A percentile compares a stretch with the other conserved stretches of the same genome.
phyloP scores from a whole-genome alignment of 37 sponge, comb jelly and placozoan genomes.

The Dysidea cf. avara region DNA sequence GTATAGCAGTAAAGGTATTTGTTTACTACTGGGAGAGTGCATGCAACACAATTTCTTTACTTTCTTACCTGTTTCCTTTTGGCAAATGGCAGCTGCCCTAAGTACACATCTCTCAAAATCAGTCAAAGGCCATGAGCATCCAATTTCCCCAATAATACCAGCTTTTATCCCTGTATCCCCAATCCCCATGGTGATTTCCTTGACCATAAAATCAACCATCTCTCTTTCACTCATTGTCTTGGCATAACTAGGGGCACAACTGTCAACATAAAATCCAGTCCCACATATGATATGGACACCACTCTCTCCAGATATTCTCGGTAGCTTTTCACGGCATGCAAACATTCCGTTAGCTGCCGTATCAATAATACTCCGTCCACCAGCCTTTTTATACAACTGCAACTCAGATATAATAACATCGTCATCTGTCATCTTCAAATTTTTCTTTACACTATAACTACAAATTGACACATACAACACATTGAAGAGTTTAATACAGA shows the following conservation, averaged over 20 bases:
- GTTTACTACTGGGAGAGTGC: no score
- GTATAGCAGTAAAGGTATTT: no score
- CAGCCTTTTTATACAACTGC: slow-evolving; percentile 55
- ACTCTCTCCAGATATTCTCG: slow-evolving; percentile 21
- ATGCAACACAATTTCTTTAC: background rate
- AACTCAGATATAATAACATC: slow-evolving; percentile 45
- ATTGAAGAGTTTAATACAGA: no score
- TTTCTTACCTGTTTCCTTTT: slow-evolving; percentile 54
- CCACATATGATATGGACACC: slow-evolving; percentile 53
- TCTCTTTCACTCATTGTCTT: slow-evolving; percentile 42
- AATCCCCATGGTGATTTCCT: slow-evolving; percentile 34
- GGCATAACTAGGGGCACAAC: slow-evolving; percentile 23
- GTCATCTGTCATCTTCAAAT: slow-evolving; percentile 35
- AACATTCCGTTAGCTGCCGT: slow-evolving; percentile 32
- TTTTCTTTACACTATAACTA: slow-evolving; percentile 46
- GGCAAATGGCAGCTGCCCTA: slow-evolving; percentile 57
- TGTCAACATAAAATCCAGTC: slow-evolving; percentile 56
- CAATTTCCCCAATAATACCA: slow-evolving; percentile 79
- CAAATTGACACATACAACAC: no score
- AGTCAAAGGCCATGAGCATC: slow-evolving; percentile 67
- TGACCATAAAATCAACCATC: slow-evolving; percentile 40
- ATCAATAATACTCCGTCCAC: slow-evolving; percentile 67
- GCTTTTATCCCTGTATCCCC: slow-evolving; percentile 39
- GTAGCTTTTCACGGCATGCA: slow-evolving; percentile 38
- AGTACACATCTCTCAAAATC: slow-evolving; percentile 43